Conservation (phyloP, 2,113 vertebrate species). For the Miniopterus natalensis region DNA sequence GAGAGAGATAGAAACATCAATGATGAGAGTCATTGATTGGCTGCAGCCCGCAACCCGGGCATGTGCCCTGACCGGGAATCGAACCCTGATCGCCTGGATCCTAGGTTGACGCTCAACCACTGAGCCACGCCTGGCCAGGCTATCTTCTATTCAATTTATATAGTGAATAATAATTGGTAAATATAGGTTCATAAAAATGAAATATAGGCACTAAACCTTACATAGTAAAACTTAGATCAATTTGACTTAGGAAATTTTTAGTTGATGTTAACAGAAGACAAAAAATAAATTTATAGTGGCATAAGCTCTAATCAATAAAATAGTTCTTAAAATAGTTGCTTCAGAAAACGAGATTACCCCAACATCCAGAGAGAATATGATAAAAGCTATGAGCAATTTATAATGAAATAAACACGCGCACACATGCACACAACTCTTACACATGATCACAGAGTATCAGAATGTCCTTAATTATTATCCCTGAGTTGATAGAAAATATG, state of each 20-base stretch:
- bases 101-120: no score
- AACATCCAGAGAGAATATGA: neutral
- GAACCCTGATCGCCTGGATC: no score
- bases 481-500: neutral
- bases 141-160: neutral
- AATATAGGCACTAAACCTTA: neutral
- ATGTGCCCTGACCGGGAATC: no score
- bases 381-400: neutral
- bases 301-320: neutral
- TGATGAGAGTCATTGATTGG: no score
- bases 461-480: neutral
- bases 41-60: no score
- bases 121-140: no score
- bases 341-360: neutral
- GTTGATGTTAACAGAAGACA: neutral
- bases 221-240: neutral
- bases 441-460: neutral
- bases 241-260: neutral
- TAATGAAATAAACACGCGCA: neutral
- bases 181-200: neutral
- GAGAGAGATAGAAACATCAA: no score
- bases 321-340: neutral
- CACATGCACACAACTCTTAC: neutral
- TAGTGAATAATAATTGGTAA: neutral
- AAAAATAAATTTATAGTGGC: neutral